Percentiles rank a stretch among this genome's conserved stretches.
phyloP scores from a whole-genome alignment of 1,140 invertebrate genomes.

The Caenorhabditis latens region DNA sequence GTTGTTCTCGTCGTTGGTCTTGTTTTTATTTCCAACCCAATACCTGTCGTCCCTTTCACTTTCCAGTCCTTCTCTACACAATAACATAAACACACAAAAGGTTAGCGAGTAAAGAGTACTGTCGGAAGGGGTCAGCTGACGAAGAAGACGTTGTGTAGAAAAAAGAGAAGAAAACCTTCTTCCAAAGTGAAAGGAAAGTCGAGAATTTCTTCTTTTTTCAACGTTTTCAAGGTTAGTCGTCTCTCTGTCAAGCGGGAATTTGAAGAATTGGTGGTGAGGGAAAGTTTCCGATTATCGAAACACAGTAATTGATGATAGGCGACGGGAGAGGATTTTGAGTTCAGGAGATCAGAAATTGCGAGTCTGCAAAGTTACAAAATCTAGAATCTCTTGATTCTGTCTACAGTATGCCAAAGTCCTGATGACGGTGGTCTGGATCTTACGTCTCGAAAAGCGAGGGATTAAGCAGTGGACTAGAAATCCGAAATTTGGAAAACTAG shows the following conservation, averaged over 20 bases:
- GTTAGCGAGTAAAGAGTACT: slow-evolving; percentile 50
- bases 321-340: no score
- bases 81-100: slow-evolving; percentile 50
- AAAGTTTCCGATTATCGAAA: background rate
- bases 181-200: background rate
- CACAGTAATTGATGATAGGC: background rate
- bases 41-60: slow-evolving; percentile 7
- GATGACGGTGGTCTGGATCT: no score
- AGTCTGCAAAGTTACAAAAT: background rate
- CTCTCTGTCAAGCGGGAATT: background rate
- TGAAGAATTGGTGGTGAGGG: background rate
- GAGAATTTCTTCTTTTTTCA: slow-evolving; percentile 15
- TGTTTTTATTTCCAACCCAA: slow-evolving; percentile 15
- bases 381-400: no score
- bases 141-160: background rate
- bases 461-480: no score
- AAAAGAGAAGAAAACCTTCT: background rate
- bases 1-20: background rate
- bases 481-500: no score
- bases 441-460: no score
- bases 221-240: slow-evolving; percentile 36
- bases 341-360: no score
- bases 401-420: no score
- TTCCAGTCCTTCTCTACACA: background rate
- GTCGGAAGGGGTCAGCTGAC: slow-evolving; percentile 45